These are phyloP conservation scores for Callaeas wilsoni DNA, from an alignment of 2,113 vertebrate species.

Conservation along the genomic window DNA sequence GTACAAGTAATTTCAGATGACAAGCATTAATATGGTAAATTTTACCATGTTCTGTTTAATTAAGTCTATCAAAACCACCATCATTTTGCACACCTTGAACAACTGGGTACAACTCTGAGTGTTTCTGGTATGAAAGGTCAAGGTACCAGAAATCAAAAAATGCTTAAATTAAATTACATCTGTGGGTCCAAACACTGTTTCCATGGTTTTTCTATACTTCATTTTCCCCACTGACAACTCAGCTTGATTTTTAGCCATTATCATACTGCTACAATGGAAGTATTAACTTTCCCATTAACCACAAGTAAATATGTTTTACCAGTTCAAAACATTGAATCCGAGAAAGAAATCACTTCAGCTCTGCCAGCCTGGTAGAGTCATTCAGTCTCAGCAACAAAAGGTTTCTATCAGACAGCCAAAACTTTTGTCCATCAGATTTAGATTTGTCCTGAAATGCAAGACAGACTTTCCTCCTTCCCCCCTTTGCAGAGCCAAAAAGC, in stretches of 20 bases:
- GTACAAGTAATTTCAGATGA: not conserved
- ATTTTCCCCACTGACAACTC: not conserved
- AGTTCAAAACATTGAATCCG: not conserved
- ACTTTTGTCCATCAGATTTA: conserved; percentile 43
- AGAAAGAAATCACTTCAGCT: not conserved
- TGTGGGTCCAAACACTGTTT: not conserved
- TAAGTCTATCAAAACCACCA: not conserved
- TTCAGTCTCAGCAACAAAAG: conserved; percentile 21
- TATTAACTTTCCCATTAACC: not conserved
- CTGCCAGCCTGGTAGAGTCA: not conserved
- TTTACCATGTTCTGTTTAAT: not conserved
- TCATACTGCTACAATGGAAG: not conserved
- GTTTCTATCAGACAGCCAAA: conserved; percentile 38
- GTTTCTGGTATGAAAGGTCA: not conserved
- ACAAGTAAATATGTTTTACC: not conserved
- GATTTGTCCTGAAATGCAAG: conserved; percentile 54
- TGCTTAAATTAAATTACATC: not conserved
- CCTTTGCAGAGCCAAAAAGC: not conserved
- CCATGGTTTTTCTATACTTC: not conserved
- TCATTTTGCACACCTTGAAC: not conserved
- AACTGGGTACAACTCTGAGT: not conserved
- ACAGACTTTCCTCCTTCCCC: conserved; percentile 24
- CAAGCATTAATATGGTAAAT: not conserved
- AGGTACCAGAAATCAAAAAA: not conserved
- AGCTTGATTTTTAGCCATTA: not conserved